Percentiles rank a stretch among this genome's conserved stretches.
These are phyloP conservation scores for Lordiphosa mommai DNA, from an alignment of 1,140 invertebrate genomes.

Conservation along the genomic window DNA sequence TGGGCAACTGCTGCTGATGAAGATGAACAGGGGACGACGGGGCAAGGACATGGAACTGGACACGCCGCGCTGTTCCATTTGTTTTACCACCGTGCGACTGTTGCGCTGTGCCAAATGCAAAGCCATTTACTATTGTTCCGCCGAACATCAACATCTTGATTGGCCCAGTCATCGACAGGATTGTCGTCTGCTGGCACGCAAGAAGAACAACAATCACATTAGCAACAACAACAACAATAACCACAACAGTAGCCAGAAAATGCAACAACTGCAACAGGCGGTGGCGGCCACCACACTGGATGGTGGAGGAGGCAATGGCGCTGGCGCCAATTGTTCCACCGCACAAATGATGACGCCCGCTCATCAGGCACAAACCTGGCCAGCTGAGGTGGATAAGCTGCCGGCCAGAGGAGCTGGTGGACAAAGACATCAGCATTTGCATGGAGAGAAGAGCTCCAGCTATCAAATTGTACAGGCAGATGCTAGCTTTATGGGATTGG, in stretches of 20 bases:
- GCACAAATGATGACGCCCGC: slow-evolving; percentile 64
- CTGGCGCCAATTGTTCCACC: slow-evolving; percentile 58
- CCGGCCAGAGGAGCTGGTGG: background rate
- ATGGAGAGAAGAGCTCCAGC: slow-evolving; percentile 64
- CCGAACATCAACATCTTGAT: slow-evolving; percentile 87
- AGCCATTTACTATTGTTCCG: slow-evolving; percentile 87
- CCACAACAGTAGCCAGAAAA: slow-evolving; percentile 22
- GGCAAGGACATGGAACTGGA: slow-evolving; percentile 57
- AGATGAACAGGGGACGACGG: slow-evolving; percentile 58
- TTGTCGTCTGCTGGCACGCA: slow-evolving; percentile 73
- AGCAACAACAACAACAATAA: slow-evolving; percentile 38
- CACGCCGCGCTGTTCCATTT: slow-evolving; percentile 82
- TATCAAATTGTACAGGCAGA: slow-evolving; percentile 66
- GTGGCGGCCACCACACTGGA: slow-evolving; percentile 61
- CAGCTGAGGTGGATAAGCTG: slow-evolving; percentile 48
- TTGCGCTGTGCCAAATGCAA: slow-evolving; percentile 87
- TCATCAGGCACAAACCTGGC: slow-evolving; percentile 58
- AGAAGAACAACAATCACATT: slow-evolving; percentile 41
- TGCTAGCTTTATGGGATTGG: slow-evolving; percentile 63
- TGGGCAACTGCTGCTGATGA: slow-evolving; percentile 1
- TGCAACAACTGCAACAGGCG: slow-evolving; percentile 63
- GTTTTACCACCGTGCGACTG: slow-evolving; percentile 85
- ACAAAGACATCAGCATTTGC: slow-evolving; percentile 23
- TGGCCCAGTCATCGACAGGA: slow-evolving; percentile 87
- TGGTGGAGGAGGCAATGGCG: slow-evolving; percentile 21